A percentile compares a stretch with the other conserved stretches of the same genome.
Evolutionary conservation across 53 echinoderm and acorn worm species (phyloP).

Genomic region (Mesocentrotus franciscanus): DNA sequence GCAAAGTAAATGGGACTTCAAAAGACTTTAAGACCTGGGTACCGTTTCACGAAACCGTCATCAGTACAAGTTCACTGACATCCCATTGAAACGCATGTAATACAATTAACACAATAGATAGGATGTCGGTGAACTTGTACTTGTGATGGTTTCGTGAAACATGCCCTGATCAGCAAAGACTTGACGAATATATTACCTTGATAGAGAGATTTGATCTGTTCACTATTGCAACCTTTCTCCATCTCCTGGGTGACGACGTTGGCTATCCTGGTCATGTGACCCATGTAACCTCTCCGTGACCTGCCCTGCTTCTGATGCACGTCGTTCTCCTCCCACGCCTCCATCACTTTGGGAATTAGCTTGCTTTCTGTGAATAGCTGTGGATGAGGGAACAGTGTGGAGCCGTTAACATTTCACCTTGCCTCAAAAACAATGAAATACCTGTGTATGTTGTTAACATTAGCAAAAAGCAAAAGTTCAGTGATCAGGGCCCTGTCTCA

Average conservation of each 20-base stretch:
- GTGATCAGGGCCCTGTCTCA: too few relatives aligned
- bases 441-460: too few relatives aligned
- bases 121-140: too few relatives aligned
- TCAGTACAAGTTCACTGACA: too few relatives aligned
- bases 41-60: too few relatives aligned
- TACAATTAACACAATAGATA: too few relatives aligned
- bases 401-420: neutral
- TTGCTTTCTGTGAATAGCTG: constrained; percentile 69
- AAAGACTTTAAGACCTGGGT: too few relatives aligned
- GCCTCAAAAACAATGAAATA: too few relatives aligned
- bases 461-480: too few relatives aligned
- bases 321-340: constrained; percentile 92
- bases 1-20: too few relatives aligned
- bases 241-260: constrained; percentile 82
- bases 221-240: constrained; percentile 97
- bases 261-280: constrained; percentile 93
- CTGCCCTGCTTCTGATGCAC: constrained; percentile 80
- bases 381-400: neutral
- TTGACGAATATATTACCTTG: constrained; percentile 73
- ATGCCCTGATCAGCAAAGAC: too few relatives aligned
- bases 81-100: too few relatives aligned
- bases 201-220: constrained; percentile 91
- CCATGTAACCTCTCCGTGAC: constrained; percentile 92
- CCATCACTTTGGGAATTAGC: constrained; percentile 92
- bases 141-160: rapidly evolving